A percentile compares a stretch with the other conserved stretches of the same genome.
Evolutionary conservation across 2,797 vertebrate species (phyloP).

Genomic region (Vireo griseus): DNA sequence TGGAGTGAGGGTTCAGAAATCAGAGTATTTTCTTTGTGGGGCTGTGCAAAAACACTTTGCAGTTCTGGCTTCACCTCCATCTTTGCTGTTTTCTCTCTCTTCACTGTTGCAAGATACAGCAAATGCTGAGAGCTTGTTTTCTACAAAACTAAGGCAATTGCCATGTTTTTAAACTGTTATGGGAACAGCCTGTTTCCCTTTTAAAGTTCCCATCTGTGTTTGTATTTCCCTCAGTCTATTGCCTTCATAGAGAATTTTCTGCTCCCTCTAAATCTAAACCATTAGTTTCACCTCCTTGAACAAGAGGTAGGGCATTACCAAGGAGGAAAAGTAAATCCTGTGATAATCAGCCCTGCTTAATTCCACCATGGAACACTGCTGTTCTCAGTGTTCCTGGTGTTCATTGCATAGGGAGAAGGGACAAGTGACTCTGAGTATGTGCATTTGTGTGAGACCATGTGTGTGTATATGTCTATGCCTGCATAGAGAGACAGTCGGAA

Average conservation of each 20-base stretch:
- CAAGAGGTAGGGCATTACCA: conserved; percentile 60
- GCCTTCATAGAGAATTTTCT: conserved; percentile 61
- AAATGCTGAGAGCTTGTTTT: conserved; percentile 47
- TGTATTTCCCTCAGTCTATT: conserved; percentile 47
- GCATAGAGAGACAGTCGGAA: neutral
- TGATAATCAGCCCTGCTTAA: conserved; percentile 55
- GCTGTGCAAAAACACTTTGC: neutral
- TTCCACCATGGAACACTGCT: conserved; percentile 17
- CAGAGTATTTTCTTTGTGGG: neutral
- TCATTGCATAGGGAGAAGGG: neutral
- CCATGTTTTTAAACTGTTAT: conserved; percentile 61
- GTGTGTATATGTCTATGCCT: neutral
- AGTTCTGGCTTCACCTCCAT: conserved; percentile 23
- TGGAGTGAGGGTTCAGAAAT: neutral
- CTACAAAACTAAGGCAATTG: conserved; percentile 17
- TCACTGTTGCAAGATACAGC: neutral
- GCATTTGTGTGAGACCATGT: neutral
- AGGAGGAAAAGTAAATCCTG: conserved; percentile 61
- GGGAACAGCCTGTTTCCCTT: conserved; percentile 52
- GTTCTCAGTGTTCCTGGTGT: neutral
- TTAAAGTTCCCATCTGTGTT: conserved; percentile 47
- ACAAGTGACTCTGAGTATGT: neutral
- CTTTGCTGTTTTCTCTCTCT: conserved; percentile 6
- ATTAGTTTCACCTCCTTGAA: conserved; percentile 67
- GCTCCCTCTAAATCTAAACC: conserved; percentile 53